Conservation (phyloP, 2,888 invertebrate species). For the Iselma pallidipennis region DNA sequence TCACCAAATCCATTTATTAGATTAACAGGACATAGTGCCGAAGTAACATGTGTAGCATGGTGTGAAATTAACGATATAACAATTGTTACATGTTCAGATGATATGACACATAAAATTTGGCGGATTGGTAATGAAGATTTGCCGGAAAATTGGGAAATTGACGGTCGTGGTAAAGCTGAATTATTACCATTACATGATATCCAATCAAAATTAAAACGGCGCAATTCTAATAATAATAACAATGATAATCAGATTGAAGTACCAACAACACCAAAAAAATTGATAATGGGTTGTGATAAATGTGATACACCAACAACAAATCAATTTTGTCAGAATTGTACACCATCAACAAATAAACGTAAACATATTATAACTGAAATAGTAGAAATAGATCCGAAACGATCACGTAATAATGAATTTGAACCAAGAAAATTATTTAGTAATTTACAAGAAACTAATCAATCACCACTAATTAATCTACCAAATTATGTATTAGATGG, state of each 20-base stretch:
- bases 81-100: conserved; percentile 83
- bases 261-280: conserved; percentile 35
- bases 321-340: conserved; percentile 42
- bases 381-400: conserved; percentile 42
- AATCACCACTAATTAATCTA: conserved; percentile 66
- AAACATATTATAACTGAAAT: not conserved
- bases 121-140: conserved; percentile 62
- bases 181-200: conserved; percentile 32
- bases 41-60: conserved; percentile 90
- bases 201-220: conserved; percentile 10
- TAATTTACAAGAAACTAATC: conserved; percentile 41
- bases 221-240: not conserved
- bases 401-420: conserved; percentile 54
- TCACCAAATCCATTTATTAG: conserved; percentile 68
- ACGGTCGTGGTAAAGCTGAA: conserved; percentile 44
- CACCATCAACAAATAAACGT: conserved; percentile 47
- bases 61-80: conserved; percentile 62
- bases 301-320: conserved; percentile 21
- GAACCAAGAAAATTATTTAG: conserved; percentile 58
- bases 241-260: too few species aligned
- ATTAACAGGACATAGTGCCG: conserved; percentile 77
- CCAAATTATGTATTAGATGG: conserved; percentile 79
- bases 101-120: conserved; percentile 79
- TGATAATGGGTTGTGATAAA: conserved; percentile 31
- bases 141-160: conserved; percentile 45